phyloP scores from a whole-genome alignment of 1,140 invertebrate genomes.

The Procambarus virginalis region DNA sequence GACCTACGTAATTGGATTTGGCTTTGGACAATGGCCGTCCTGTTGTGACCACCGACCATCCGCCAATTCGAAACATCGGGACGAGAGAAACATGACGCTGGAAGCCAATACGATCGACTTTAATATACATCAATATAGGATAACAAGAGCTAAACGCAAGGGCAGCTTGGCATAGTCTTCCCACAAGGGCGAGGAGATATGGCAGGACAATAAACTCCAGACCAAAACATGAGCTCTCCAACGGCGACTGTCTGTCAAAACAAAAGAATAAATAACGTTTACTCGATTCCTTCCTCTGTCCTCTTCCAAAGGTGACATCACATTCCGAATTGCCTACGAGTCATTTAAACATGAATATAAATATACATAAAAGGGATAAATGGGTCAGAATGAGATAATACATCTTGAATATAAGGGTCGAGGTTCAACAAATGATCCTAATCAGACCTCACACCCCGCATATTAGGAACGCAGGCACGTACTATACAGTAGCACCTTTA shows the following conservation, averaged over 20 bases:
- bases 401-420: too few relatives aligned
- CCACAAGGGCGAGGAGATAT: neutral
- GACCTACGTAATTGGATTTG: conserved; percentile 60
- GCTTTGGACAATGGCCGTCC: conserved; percentile 54
- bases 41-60: conserved; percentile 49
- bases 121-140: neutral
- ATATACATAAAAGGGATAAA: neutral
- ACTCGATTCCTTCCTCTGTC: neutral
- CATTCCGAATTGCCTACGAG: neutral
- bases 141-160: neutral
- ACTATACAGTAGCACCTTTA: too few relatives aligned
- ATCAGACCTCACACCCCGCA: too few relatives aligned
- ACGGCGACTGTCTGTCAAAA: conserved; percentile 34
- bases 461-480: too few relatives aligned
- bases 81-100: neutral
- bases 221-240: conserved; percentile 19
- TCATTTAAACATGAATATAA: neutral
- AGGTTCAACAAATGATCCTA: too few relatives aligned
- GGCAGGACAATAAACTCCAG: neutral
- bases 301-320: too few relatives aligned
- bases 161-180: neutral
- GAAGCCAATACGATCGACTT: neutral
- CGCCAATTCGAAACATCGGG: conserved; percentile 4
- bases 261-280: conserved; percentile 40
- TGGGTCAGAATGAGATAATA: neutral